Evolutionary conservation across 2,888 invertebrate genomes (phyloP).

Genomic region (Nebria salina): DNA sequence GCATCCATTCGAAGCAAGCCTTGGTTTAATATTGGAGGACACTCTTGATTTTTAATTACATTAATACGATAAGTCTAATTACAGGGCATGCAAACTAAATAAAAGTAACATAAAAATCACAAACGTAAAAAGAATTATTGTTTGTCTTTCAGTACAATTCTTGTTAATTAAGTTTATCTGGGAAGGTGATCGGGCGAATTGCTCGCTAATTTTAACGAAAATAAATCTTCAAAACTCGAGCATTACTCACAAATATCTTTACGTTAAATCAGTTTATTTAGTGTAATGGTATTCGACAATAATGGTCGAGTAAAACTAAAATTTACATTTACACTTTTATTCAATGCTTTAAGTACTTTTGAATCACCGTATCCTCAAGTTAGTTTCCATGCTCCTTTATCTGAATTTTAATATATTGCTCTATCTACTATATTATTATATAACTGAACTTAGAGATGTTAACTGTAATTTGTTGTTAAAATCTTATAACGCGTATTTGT

Average conservation of each 20-base stretch:
- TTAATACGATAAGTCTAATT: slow-evolving; percentile 16
- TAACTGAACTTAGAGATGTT: too few relatives aligned
- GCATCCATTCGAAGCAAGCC: slow-evolving; percentile 16
- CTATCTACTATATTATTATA: too few relatives aligned
- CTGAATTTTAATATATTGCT: too few relatives aligned
- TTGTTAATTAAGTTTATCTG: neutral
- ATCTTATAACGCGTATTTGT: too few relatives aligned
- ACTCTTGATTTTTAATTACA: slow-evolving; percentile 6
- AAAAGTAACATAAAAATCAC: slow-evolving; percentile 2
- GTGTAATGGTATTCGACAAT: too few relatives aligned
- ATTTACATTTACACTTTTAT: too few relatives aligned
- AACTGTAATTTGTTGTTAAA: too few relatives aligned
- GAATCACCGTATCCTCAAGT: too few relatives aligned
- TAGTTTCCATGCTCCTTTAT: too few relatives aligned
- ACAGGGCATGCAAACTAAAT: slow-evolving; percentile 14
- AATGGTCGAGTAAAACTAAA: too few relatives aligned
- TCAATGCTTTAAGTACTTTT: too few relatives aligned
- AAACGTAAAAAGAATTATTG: neutral
- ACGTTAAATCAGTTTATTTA: neutral
- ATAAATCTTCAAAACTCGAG: neutral
- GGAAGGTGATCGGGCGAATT: neutral
- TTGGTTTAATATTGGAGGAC: slow-evolving; percentile 19
- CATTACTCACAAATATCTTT: neutral
- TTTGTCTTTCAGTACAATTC: neutral
- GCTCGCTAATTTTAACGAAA: neutral